These are phyloP conservation scores for Bombus sylvicola DNA, from an alignment of 1,140 invertebrate species.

Conservation along the genomic window DNA sequence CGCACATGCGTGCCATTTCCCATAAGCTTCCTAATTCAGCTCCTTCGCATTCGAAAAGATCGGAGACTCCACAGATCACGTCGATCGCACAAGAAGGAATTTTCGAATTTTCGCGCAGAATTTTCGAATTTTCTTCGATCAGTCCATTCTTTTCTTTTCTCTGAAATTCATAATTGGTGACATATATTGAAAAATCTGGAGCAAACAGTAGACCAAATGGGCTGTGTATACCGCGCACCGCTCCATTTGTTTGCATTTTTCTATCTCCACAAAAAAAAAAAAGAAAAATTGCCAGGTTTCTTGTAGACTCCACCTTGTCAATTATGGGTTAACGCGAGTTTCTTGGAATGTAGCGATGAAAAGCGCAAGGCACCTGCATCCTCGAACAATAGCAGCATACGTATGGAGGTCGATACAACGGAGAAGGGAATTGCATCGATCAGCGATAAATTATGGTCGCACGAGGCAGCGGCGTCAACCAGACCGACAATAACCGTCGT, in stretches of 20 bases:
- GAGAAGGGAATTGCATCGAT: conserved; percentile 43
- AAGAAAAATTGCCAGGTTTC: too few species aligned
- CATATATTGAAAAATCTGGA: too few species aligned
- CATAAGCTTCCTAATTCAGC: not conserved
- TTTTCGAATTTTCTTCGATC: not conserved
- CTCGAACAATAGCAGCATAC: conserved; percentile 22
- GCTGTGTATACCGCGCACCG: too few species aligned
- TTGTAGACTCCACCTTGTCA: too few species aligned
- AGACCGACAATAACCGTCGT: conserved; percentile 46
- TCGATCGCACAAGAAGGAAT: not conserved
- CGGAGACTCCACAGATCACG: too few species aligned
- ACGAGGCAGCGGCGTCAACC: conserved; percentile 14
- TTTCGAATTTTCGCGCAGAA: too few species aligned
- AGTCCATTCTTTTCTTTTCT: too few species aligned
- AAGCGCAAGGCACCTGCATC: conserved; percentile 36
- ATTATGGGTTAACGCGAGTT: not conserved
- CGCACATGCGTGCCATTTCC: not conserved
- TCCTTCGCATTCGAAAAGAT: not conserved
- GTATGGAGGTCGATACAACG: conserved; percentile 34
- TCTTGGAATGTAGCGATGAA: not conserved
- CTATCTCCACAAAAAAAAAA: not conserved
- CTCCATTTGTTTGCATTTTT: too few species aligned
- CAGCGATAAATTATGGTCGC: conserved; percentile 32
- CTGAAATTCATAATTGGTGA: too few species aligned
- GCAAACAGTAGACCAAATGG: too few species aligned